Percentiles rank a stretch among this genome's conserved stretches.
Conservation (phyloP, 2,888 invertebrate genomes). For the Asteroscopus sphinx region DNA sequence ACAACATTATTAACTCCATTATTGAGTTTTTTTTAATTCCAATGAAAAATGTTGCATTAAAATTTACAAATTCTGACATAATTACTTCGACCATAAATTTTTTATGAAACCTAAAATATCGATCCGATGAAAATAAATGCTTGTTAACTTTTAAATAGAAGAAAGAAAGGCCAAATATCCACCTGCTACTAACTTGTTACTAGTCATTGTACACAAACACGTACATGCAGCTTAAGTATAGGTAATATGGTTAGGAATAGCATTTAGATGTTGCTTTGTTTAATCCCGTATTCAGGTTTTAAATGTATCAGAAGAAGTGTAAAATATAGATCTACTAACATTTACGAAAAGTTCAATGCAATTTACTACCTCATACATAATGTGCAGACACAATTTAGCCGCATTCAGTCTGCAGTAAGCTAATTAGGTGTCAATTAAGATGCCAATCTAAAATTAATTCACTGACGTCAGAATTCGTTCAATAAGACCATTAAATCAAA, state of each 20-base stretch:
- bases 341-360: background rate
- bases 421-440: slow-evolving; percentile 38
- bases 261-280: slow-evolving; percentile 22
- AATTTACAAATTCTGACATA: slow-evolving; percentile 11
- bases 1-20: too few species aligned
- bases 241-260: slow-evolving; percentile 10
- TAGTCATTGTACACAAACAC: slow-evolving; percentile 8
- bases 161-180: slow-evolving; percentile 35
- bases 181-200: slow-evolving; percentile 29
- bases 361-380: slow-evolving; percentile 3
- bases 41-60: slow-evolving; percentile 10
- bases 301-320: slow-evolving; percentile 6
- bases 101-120: slow-evolving; percentile 16
- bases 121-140: slow-evolving; percentile 28
- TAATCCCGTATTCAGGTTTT: slow-evolving; percentile 6
- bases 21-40: too few species aligned
- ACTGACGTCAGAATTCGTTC: slow-evolving; percentile 25
- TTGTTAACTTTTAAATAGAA: slow-evolving; percentile 6
- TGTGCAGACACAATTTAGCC: slow-evolving; percentile 1
- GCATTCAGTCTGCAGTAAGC: slow-evolving; percentile 11
- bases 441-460: slow-evolving; percentile 28
- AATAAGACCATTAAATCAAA: slow-evolving; percentile 30
- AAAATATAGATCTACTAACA: background rate
- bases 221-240: slow-evolving; percentile 37
- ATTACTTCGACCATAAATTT: slow-evolving; percentile 7